A percentile compares a stretch with the other conserved stretches of the same genome.
These are phyloP conservation scores for Platyscapa corneri DNA, from an alignment of 1,140 invertebrate genomes.

Conservation along the genomic window DNA sequence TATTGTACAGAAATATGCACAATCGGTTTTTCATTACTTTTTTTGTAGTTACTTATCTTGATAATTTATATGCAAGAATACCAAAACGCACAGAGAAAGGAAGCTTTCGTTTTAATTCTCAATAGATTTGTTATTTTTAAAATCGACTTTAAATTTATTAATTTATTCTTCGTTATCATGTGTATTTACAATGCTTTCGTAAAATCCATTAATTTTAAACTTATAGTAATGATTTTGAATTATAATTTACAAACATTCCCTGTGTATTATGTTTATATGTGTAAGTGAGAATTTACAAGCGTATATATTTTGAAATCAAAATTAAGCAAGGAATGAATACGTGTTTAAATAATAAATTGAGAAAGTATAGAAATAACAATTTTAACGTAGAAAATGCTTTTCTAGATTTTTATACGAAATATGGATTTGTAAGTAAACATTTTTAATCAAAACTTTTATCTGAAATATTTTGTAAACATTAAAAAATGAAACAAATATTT, in stretches of 20 bases:
- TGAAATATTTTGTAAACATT: no score
- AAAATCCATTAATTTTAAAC: background rate
- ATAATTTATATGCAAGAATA: slow-evolving; percentile 65
- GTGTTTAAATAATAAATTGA: background rate
- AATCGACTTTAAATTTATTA: background rate
- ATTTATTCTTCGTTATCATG: background rate
- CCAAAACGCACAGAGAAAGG: slow-evolving; percentile 61
- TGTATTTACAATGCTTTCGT: background rate
- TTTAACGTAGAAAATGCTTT: background rate
- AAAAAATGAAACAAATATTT: no score
- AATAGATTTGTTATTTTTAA: background rate
- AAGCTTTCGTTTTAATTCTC: slow-evolving; percentile 45
- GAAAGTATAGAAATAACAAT: background rate
- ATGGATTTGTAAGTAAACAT: background rate
- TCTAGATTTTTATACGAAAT: background rate
- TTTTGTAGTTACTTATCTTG: slow-evolving; percentile 46
- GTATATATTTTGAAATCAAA: slow-evolving; percentile 1
- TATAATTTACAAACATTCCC: slow-evolving; percentile 23
- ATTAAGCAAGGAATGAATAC: background rate
- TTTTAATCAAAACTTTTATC: background rate
- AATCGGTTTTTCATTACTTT: slow-evolving; percentile 27
- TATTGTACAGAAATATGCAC: slow-evolving; percentile 40
- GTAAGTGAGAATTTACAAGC: background rate
- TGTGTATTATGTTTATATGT: background rate
- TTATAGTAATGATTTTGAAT: background rate